phyloP scores from a whole-genome alignment of 1,140 invertebrate species.

The Drosophila ambigua region DNA sequence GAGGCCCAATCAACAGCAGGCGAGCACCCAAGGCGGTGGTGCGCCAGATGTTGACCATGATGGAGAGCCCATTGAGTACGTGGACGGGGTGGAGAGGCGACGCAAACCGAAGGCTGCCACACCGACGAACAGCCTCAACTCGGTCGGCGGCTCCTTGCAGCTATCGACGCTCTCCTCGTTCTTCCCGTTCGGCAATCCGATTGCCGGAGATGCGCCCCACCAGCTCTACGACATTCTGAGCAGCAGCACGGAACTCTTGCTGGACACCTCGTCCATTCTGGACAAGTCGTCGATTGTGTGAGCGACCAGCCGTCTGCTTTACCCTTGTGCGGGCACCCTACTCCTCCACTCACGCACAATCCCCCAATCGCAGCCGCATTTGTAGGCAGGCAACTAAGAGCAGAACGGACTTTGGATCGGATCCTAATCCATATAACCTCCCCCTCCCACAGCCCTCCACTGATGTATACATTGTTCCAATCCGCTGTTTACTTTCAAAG shows the following conservation, averaged over 20 bases:
- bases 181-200: conserved; percentile 84
- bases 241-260: conserved; percentile 69
- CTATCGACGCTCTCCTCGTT: conserved; percentile 84
- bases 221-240: conserved; percentile 78
- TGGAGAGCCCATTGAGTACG: conserved; percentile 56
- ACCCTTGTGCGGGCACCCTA: too few relatives aligned
- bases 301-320: conserved; percentile 7
- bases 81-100: conserved; percentile 73
- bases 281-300: conserved; percentile 80
- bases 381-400: too few relatives aligned
- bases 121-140: conserved; percentile 46
- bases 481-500: conserved; percentile 26
- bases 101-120: conserved; percentile 46
- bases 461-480: conserved; percentile 9
- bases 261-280: conserved; percentile 78
- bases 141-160: conserved; percentile 42
- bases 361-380: too few relatives aligned
- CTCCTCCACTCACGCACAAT: not conserved
- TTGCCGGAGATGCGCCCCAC: conserved; percentile 74
- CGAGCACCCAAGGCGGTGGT: conserved; percentile 1
- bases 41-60: not conserved
- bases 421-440: too few relatives aligned
- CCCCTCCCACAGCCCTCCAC: too few relatives aligned
- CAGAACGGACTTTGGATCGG: too few relatives aligned
- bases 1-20: conserved; percentile 18